Conservation (phyloP, 2,113 vertebrate genomes). For the Nycticebus coucang region DNA sequence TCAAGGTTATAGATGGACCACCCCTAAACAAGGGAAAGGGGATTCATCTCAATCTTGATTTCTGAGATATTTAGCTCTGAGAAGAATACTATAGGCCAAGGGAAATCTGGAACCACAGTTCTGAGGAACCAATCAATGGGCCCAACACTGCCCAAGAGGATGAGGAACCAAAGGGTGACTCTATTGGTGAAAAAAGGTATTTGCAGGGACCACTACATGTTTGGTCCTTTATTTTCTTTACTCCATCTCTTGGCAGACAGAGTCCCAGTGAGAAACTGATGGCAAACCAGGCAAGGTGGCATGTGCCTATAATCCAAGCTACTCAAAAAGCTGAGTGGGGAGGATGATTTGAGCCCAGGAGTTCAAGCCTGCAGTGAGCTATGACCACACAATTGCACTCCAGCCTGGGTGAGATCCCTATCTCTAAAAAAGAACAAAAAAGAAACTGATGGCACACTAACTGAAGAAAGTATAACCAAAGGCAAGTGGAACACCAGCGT, state of each 20-base stretch:
- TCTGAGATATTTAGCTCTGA: background rate
- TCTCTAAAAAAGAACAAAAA: too few species aligned
- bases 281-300: too few species aligned
- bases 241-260: background rate
- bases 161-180: background rate
- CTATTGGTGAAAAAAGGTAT: background rate
- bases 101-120: background rate
- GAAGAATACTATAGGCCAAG: background rate
- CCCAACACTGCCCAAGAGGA: background rate
- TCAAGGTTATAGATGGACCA: background rate
- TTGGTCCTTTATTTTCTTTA: background rate
- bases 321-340: too few species aligned
- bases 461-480: background rate
- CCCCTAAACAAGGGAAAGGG: background rate
- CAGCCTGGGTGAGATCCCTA: too few species aligned
- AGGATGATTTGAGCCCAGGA: too few species aligned
- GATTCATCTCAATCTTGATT: background rate
- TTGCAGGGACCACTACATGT: background rate
- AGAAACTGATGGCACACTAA: background rate
- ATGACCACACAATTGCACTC: too few species aligned
- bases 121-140: background rate
- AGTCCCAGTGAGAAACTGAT: background rate
- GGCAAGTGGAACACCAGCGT: background rate
- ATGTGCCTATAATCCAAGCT: too few species aligned
- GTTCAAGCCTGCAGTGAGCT: too few species aligned